These are phyloP conservation scores for Troides helena DNA, from an alignment of 2,888 invertebrate species.

Conservation along the genomic window DNA sequence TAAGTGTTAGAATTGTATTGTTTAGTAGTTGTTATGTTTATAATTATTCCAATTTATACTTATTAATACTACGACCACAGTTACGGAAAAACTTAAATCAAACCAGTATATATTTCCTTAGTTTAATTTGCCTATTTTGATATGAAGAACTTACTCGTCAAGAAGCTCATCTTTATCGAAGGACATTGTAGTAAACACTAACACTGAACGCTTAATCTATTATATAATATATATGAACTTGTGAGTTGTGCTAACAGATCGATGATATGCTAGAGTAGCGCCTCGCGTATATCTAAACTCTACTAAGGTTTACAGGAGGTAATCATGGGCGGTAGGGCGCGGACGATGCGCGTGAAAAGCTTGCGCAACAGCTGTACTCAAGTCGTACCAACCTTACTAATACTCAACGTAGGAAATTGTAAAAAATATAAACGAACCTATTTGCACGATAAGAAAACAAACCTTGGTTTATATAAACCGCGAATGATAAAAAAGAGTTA, in stretches of 20 bases:
- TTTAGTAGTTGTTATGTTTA: too few species aligned
- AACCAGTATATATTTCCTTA: neutral
- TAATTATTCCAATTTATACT: neutral
- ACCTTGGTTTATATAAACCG: neutral
- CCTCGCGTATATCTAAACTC: slow-evolving; percentile 56
- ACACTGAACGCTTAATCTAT: slow-evolving; percentile 47
- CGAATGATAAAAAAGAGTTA: slow-evolving; percentile 3
- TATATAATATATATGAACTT: slow-evolving; percentile 41
- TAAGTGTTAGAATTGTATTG: too few species aligned
- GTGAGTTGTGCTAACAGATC: slow-evolving; percentile 47
- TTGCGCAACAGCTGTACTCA: slow-evolving; percentile 37
- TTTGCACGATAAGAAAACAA: neutral
- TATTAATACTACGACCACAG: neutral
- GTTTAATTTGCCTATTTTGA: slow-evolving; percentile 25
- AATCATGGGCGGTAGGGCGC: slow-evolving; percentile 54
- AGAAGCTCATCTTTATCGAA: slow-evolving; percentile 84
- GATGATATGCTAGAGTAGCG: slow-evolving; percentile 56
- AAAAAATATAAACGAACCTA: neutral
- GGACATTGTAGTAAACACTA: slow-evolving; percentile 68
- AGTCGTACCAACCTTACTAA: slow-evolving; percentile 11
- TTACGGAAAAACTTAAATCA: neutral
- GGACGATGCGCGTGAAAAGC: slow-evolving; percentile 45
- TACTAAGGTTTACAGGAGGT: slow-evolving; percentile 45
- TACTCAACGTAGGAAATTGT: neutral
- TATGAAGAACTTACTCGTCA: slow-evolving; percentile 83